Evolutionary conservation across 2,888 invertebrate species (phyloP).

Genomic region (Yponomeuta plumbellus): DNA sequence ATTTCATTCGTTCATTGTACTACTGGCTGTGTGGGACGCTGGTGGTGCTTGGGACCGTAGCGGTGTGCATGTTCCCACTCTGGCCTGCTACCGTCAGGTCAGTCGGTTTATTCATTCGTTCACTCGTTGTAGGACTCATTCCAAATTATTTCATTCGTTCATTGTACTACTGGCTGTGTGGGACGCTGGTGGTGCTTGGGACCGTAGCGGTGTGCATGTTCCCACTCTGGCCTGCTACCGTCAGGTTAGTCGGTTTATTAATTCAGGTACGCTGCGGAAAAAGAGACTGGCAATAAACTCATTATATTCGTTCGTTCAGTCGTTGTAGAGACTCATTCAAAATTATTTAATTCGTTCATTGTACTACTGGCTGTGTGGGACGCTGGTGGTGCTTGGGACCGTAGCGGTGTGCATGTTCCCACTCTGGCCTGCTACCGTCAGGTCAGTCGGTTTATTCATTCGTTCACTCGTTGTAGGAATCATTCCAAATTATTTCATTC

Average conservation of each 20-base stretch:
- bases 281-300: too few relatives aligned
- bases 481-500: too few relatives aligned
- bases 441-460: constrained; percentile 67
- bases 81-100: constrained; percentile 96
- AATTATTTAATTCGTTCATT: too few relatives aligned
- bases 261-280: too few relatives aligned
- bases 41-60: constrained; percentile 93
- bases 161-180: constrained; percentile 95
- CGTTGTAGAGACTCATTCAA: too few relatives aligned
- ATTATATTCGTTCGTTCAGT: too few relatives aligned
- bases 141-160: too few relatives aligned
- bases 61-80: constrained; percentile 97
- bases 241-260: constrained; percentile 76
- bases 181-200: constrained; percentile 91
- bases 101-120: constrained; percentile 24
- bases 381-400: constrained; percentile 91
- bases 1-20: too few relatives aligned
- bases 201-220: constrained; percentile 97
- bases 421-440: constrained; percentile 97
- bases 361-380: constrained; percentile 96
- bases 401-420: constrained; percentile 98
- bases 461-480: too few relatives aligned
- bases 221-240: constrained; percentile 98
- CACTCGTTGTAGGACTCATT: too few relatives aligned
- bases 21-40: constrained; percentile 96